These are phyloP conservation scores for Rhynchotus rufescens DNA, from an alignment of 2,797 vertebrate species.

Conservation along the genomic window DNA sequence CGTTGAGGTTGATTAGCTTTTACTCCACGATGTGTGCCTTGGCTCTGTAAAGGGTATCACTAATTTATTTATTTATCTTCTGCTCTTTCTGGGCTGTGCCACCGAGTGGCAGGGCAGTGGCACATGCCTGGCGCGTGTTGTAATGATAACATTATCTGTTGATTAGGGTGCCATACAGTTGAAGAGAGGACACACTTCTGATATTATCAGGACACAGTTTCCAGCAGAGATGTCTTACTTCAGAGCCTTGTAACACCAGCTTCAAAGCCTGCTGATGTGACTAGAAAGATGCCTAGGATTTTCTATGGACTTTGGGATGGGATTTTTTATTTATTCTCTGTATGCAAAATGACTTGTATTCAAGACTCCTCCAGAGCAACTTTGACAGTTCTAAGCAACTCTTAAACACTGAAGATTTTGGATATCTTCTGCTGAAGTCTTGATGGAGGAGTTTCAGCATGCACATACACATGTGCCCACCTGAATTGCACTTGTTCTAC, in stretches of 20 bases:
- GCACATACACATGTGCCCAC: not conserved
- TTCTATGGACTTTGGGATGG: not conserved
- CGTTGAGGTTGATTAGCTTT: conserved; percentile 41
- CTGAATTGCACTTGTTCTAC: not conserved
- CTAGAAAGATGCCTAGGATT: not conserved
- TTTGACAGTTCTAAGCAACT: not conserved
- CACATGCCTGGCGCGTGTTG: not conserved
- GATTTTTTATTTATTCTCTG: not conserved
- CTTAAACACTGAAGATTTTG: not conserved
- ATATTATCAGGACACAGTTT: not conserved
- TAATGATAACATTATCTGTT: not conserved
- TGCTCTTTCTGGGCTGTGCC: conserved; percentile 15
- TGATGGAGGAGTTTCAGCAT: not conserved
- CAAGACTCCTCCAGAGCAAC: not conserved
- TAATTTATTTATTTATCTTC: conserved; percentile 42
- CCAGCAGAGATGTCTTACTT: not conserved
- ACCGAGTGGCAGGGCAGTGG: conserved; percentile 7
- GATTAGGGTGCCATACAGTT: not conserved
- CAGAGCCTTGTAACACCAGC: not conserved
- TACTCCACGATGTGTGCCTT: not conserved
- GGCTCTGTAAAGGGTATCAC: not conserved
- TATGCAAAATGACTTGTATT: not conserved
- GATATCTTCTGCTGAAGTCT: not conserved
- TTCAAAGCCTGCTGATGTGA: not conserved
- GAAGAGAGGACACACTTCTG: not conserved